Base-by-base conservation (phyloP, 2,888 invertebrate species). In the Platycheirus albimanus region DNA sequence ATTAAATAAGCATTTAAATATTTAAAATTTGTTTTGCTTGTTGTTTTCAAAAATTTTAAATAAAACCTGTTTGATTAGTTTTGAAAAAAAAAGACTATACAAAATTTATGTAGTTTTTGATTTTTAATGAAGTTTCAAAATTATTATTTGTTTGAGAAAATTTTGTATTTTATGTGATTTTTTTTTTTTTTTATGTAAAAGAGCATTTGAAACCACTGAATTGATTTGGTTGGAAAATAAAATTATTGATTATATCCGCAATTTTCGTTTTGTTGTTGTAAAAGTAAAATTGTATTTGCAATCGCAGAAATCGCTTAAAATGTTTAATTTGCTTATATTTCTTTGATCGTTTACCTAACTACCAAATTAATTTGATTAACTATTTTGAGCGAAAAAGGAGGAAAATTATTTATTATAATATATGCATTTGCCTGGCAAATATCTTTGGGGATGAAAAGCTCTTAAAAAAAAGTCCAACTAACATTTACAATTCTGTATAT, bases 131-230 rank as follows among this genome's bases (percentile, higher is more conserved):
- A n/a, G n/a, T n/a, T n/a, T n/a, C n/a, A n/a, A n/a, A n/a, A n/a
- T n/a, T n/a, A n/a, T n/a, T n/a, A 4, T 33, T 28, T 43, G 13
- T 28, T 71, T 52, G 13, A 30, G 10, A 52, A 52, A 52, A 52
- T 49, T 33, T 51, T 5, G 52, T 20, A 49, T 11, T 56, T 49
- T 63, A n/a, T 58, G 30, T 58, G 15, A 24, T 49, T 63, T 36
- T 28, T 0, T 56, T 43, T 58, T 2, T 54, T 13, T 66, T 64
- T 41, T 49, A 38, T 69, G 67, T 78, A 63, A 78, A 83, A 64
- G 69, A 54, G 45, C 67, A 77, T 83, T 49, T 83, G 83, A 83
- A 83, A 83, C 83, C 83, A 83, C 74, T 83, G 83, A 83, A 78
- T 78, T 69, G 78, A 77, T 61, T 78, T 76, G 45, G 64, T 81